A percentile compares a stretch with the other conserved stretches of the same genome.
phyloP scores from a whole-genome alignment of 2,797 vertebrate genomes.

The Oceanodroma leucorhoa region DNA sequence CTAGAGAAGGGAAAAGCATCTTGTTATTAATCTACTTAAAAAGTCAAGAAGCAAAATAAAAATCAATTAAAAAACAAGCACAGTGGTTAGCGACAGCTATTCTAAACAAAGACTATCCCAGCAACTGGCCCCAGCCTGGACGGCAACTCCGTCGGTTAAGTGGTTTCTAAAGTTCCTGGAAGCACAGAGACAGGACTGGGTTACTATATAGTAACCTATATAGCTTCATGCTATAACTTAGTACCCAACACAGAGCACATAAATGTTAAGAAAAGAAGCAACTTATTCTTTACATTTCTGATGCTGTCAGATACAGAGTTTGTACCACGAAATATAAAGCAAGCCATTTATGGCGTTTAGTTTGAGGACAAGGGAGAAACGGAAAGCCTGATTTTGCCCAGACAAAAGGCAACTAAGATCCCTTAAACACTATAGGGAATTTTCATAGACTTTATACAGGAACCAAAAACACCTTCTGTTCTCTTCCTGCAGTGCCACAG shows the following conservation, averaged over 20 bases:
- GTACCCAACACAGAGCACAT: conserved; percentile 11
- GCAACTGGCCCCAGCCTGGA: conserved; percentile 1
- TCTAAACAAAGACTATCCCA: not conserved
- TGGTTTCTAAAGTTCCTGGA: conserved; percentile 26
- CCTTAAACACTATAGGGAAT: not conserved
- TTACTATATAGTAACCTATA: too few species aligned
- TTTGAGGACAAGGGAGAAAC: not conserved
- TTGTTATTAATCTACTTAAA: conserved; percentile 75
- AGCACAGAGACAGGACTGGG: not conserved
- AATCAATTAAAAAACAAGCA: conserved; percentile 57
- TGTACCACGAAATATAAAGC: not conserved
- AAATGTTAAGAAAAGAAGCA: not conserved
- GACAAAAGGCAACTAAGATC: not conserved
- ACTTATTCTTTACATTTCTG: not conserved
- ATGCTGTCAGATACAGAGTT: not conserved
- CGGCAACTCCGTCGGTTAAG: not conserved
- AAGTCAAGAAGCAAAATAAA: conserved; percentile 72
- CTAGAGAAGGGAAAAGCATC: conserved; percentile 82
- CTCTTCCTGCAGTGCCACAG: not conserved
- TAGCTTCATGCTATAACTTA: conserved; percentile 31
- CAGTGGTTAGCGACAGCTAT: conserved; percentile 60
- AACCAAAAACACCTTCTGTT: not conserved
- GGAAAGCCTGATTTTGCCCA: not conserved
- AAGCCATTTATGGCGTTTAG: not conserved
- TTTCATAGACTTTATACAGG: not conserved